A percentile compares a stretch with the other conserved stretches of the same genome.
Evolutionary conservation across 1,140 invertebrate genomes (phyloP).

Genomic region (Sipha flava): DNA sequence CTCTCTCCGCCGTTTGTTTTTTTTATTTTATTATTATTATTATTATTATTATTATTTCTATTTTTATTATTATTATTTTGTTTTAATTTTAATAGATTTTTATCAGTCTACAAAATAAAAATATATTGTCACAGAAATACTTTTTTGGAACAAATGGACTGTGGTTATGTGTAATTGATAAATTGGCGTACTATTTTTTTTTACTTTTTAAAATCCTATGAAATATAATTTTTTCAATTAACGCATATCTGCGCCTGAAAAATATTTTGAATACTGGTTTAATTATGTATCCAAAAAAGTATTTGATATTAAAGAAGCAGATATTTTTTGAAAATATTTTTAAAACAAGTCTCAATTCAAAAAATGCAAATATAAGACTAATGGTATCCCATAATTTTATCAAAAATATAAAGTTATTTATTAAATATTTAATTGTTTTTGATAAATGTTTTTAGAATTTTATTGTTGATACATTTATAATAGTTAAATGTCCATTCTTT

Average conservation of each 20-base stretch:
- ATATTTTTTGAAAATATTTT: not conserved
- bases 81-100: not conserved
- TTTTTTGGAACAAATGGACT: not conserved
- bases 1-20: conserved; percentile 7
- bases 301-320: not conserved
- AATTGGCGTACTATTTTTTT: not conserved
- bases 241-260: not conserved
- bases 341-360: not conserved
- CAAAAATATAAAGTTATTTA: not conserved
- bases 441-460: not conserved
- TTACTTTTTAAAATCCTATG: not conserved
- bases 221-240: not conserved
- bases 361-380: not conserved
- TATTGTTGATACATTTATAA: not conserved
- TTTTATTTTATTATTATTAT: conserved; percentile 46
- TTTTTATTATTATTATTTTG: conserved; percentile 46
- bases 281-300: not conserved
- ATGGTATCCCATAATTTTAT: not conserved
- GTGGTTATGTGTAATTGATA: not conserved
- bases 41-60: conserved; percentile 44
- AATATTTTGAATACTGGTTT: not conserved
- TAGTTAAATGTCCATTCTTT: not conserved
- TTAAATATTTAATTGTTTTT: not conserved
- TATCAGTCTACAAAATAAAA: not conserved
- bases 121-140: not conserved